Conservation (phyloP, 2,888 invertebrate genomes). For the Lissocephala sabroskyi region DNA sequence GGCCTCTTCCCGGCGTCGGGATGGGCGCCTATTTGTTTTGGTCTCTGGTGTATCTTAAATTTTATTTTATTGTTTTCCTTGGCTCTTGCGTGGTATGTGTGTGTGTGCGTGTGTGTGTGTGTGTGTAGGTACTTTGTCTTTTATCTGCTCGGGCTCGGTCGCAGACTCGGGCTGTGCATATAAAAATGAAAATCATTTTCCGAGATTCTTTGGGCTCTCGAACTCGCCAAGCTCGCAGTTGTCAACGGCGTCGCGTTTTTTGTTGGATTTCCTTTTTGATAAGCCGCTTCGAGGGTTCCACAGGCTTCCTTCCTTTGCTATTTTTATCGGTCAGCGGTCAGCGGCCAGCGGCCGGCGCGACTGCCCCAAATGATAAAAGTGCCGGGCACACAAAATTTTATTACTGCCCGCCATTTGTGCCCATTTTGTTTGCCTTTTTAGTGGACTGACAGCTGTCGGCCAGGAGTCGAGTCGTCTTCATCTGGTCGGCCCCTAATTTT, state of each 20-base stretch:
- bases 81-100: not conserved
- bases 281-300: not conserved
- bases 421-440: conserved; percentile 43
- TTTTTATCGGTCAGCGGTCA: conserved; percentile 36
- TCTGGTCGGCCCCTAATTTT: not conserved
- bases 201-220: conserved; percentile 41
- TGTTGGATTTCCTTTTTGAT: conserved; percentile 4
- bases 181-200: conserved; percentile 55
- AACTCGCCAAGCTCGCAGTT: no score
- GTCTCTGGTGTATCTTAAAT: conserved; percentile 65
- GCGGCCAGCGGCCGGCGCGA: conserved; percentile 21
- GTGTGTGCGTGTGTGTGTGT: not conserved
- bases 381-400: conserved; percentile 37
- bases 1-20: conserved; percentile 16
- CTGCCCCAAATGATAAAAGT: conserved; percentile 43
- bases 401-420: conserved; percentile 34
- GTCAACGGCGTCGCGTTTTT: not conserved
- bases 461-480: no score
- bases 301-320: conserved; percentile 22
- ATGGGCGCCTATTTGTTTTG: conserved; percentile 62
- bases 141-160: conserved; percentile 8
- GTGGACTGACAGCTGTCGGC: conserved; percentile 47
- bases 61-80: conserved; percentile 59
- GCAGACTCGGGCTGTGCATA: conserved; percentile 12
- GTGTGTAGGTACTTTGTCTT: conserved; percentile 3